Evolutionary conservation across 2,113 vertebrate genomes (phyloP).

Genomic region (Chrysochloris asiatica): DNA sequence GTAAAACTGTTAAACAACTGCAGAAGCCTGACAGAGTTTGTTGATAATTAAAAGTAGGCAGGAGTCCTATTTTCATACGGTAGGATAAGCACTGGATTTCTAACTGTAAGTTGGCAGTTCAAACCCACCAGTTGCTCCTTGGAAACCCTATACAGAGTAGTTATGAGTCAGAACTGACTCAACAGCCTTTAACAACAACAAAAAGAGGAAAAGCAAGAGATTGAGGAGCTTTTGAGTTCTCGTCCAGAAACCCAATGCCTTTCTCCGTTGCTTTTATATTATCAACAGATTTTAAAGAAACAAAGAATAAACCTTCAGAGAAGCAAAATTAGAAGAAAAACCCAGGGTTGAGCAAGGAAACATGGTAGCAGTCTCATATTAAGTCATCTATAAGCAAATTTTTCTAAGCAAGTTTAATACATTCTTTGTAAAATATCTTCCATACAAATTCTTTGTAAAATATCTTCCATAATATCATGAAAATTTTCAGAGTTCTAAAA

Average conservation of each 20-base stretch:
- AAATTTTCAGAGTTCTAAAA: constrained; percentile 23
- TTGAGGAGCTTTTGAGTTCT: background rate
- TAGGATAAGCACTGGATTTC: no score
- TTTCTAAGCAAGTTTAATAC: no score
- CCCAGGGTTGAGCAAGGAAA: background rate
- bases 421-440: no score
- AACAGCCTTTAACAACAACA: no score
- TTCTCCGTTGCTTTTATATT: background rate
- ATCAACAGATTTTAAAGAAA: background rate
- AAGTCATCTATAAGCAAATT: no score
- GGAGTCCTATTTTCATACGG: no score
- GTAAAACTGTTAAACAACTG: background rate
- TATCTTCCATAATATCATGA: background rate
- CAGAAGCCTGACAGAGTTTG: background rate
- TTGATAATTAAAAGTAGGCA: background rate
- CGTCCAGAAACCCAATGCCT: background rate
- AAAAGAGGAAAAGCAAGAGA: background rate
- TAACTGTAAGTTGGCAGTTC: no score
- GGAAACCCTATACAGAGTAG: no score
- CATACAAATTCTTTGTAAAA: no score
- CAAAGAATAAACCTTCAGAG: background rate
- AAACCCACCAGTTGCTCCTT: no score
- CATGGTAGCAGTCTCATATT: no score
- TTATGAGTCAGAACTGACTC: no score
- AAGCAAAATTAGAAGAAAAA: background rate